These are phyloP conservation scores for Cephus pygmeus DNA, from an alignment of 2,888 invertebrate species.

Conservation along the genomic window DNA sequence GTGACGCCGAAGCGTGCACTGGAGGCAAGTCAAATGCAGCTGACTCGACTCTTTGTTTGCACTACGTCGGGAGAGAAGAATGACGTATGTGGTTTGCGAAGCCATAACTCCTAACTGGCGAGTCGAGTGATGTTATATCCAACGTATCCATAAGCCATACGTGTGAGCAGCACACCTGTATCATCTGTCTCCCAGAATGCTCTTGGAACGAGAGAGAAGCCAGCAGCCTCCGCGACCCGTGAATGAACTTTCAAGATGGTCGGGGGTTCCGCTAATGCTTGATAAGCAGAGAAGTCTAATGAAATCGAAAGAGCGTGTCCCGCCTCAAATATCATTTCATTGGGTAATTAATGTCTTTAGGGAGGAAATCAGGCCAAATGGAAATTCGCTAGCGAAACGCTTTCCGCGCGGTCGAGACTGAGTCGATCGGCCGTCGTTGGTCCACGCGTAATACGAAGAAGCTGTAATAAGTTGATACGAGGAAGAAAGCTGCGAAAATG, in stretches of 20 bases:
- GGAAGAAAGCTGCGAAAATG: too few relatives aligned
- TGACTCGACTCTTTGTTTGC: neutral
- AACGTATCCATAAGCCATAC: neutral
- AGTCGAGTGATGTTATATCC: neutral
- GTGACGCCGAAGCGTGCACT: neutral
- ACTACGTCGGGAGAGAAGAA: neutral
- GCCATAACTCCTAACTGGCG: neutral
- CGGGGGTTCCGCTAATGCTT: too few relatives aligned
- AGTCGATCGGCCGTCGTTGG: slow-evolving; percentile 34
- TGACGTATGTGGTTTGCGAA: neutral
- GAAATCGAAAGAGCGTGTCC: too few relatives aligned
- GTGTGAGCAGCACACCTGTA: neutral
- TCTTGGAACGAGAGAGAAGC: neutral
- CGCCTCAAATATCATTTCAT: slow-evolving; percentile 36
- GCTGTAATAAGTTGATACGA: too few relatives aligned
- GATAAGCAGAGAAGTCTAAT: too few relatives aligned
- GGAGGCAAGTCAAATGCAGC: neutral
- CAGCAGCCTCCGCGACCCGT: neutral
- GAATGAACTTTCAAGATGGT: neutral
- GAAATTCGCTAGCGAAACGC: slow-evolving; percentile 42
- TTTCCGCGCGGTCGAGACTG: slow-evolving; percentile 35
- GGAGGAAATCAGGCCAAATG: slow-evolving; percentile 49
- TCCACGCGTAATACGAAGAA: too few relatives aligned
- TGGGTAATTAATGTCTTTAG: slow-evolving; percentile 49
- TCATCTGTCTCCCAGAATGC: too few relatives aligned